These are phyloP conservation scores for Agrotis puta DNA, from an alignment of 2,888 invertebrate genomes.

Conservation along the genomic window DNA sequence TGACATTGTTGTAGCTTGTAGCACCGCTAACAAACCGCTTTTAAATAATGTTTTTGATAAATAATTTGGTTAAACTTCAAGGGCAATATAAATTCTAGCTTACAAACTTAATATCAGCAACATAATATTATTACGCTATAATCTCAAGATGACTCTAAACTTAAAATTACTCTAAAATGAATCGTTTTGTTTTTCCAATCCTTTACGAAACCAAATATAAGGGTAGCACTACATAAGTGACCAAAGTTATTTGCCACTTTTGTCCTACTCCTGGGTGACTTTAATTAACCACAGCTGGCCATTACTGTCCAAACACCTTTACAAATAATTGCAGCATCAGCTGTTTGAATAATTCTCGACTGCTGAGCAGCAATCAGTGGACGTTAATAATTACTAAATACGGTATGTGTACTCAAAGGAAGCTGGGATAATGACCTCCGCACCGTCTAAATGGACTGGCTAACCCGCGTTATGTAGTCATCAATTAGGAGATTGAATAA, in stretches of 20 bases:
- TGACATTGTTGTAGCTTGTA: background rate
- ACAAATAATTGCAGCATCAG: conserved; percentile 24
- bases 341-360: conserved; percentile 48
- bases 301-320: background rate
- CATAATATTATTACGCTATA: no score
- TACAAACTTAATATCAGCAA: no score
- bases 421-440: conserved; percentile 52
- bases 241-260: no score
- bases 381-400: conserved; percentile 59
- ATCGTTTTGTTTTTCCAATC: no score
- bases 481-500: conserved; percentile 59
- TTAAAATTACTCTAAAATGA: no score
- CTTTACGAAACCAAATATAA: no score
- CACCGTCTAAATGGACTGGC: conserved; percentile 52
- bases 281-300: background rate
- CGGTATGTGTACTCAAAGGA: conserved; percentile 58
- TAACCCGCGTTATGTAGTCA: conserved; percentile 43
- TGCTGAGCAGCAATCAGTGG: conserved; percentile 53
- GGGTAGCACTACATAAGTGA: no score
- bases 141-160: no score
- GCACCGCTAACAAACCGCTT: background rate
- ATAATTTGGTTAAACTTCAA: no score
- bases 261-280: no score
- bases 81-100: no score
- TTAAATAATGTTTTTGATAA: background rate